Evolutionary conservation across 1,140 invertebrate species (phyloP), one percentile per base, ranked within the genome.

Genomic region (Drosophila paulistorum): DNA sequence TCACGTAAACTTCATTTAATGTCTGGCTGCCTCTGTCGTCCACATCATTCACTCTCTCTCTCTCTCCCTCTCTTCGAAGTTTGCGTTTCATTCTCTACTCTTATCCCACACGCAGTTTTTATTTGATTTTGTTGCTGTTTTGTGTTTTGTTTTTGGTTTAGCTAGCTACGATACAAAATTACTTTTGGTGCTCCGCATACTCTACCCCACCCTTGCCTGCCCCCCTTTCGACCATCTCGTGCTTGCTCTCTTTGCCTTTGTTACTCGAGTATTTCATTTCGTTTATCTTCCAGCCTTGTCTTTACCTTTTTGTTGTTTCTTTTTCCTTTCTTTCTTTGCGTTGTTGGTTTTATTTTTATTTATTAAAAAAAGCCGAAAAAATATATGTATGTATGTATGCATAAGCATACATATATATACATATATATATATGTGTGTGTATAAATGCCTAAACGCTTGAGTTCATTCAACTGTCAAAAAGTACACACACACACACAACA

Each of bases 111-210:
- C 63, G 73, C 74, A 76, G 60, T 67, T 67, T 63, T 35, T 39
- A 39, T 59, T 63, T 74, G 60, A 63, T 67, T 62, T 35, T 39
- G 41, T 57, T 61, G 68, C 51, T 58, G 48, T 57, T 45, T 59
- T 59, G 30, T 35, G 39, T 65, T 64, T 23, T 33, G n/a, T 66
- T 66, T 71, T 58, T 37, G 35, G 10, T 37, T 37, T 11, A 10
- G 30, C 37, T 51, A 63, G 65, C 69, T 54, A 63, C 60, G 66
- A 66, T 42, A 72, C 59, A 66, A 72, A 72, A 63, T 72, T 61
- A 67, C 48, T 71, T 66, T 64, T 67, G 59, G 54, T 71, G 60
- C 14, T 37, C 33, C 14, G 5, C 42, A 45, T 45, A 42, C 41
- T 48, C 11, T n/a, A 14, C 5, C 5, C 0, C 14, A 7, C 7